Conservation (phyloP, 2,888 invertebrate genomes). For the Hydrotaea cyrtoneurina region DNA sequence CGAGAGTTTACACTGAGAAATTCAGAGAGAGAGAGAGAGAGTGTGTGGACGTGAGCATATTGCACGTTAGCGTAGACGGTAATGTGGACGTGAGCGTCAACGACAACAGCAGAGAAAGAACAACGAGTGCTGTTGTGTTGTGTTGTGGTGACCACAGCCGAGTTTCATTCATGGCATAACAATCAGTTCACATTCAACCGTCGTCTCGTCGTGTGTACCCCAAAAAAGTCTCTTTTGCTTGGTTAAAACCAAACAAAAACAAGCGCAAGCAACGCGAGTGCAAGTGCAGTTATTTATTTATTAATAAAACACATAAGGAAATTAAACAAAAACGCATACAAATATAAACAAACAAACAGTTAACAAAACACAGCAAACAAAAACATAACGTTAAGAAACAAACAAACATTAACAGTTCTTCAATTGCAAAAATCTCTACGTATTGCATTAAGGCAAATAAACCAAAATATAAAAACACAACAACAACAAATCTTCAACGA, state of each 20-base stretch:
- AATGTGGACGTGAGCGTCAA: background rate
- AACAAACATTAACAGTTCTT: conserved; percentile 43
- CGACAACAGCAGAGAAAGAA: conserved; percentile 14
- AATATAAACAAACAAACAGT: conserved; percentile 19
- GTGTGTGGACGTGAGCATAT: background rate
- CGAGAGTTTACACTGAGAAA: too few relatives aligned
- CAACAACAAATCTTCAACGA: conserved; percentile 32
- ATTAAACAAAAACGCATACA: background rate
- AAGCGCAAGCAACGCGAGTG: conserved; percentile 47
- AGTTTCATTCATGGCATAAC: conserved; percentile 78
- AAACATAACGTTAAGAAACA: conserved; percentile 45
- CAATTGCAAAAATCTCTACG: conserved; percentile 5
- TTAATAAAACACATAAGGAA: conserved; percentile 15
- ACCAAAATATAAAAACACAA: conserved; percentile 29
- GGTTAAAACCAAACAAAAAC: background rate
- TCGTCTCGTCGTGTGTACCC: conserved; percentile 74
- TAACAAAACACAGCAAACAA: conserved; percentile 17
- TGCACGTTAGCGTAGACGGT: background rate
- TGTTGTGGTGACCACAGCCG: conserved; percentile 65
- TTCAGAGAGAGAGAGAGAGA: conserved; percentile 38
- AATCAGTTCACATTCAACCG: conserved; percentile 77
- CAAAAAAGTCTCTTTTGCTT: background rate
- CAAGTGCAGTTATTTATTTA: conserved; percentile 51
- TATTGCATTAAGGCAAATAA: conserved; percentile 30
- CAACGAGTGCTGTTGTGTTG: background rate